Conservation (phyloP, 2,797 vertebrate genomes). For the Natrix natrix region DNA sequence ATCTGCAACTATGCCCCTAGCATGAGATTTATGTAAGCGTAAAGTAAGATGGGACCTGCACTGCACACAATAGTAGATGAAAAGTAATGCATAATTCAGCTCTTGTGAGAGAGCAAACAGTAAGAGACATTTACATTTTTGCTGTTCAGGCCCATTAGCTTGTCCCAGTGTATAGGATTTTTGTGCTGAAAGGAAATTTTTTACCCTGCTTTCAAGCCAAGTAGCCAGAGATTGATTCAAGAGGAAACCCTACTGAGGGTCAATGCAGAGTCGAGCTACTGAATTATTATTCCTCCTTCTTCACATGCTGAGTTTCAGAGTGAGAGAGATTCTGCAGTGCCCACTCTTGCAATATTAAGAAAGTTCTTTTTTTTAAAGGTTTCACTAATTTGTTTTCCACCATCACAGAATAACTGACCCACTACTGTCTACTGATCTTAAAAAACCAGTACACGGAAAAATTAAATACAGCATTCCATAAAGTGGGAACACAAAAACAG, state of each 20-base stretch:
- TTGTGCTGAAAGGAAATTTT: slow-evolving; percentile 26
- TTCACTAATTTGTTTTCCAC: neutral
- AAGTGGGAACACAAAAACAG: neutral
- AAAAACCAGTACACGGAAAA: neutral
- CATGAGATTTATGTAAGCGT: slow-evolving; percentile 16
- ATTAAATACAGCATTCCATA: neutral
- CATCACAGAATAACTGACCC: neutral
- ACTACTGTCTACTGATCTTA: neutral
- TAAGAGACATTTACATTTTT: slow-evolving; percentile 39
- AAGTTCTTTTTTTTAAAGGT: neutral
- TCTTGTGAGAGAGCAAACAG: slow-evolving; percentile 35
- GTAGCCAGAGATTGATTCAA: slow-evolving; percentile 31
- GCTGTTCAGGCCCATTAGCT: slow-evolving; percentile 33
- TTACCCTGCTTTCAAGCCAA: slow-evolving; percentile 26
- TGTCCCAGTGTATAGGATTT: slow-evolving; percentile 22
- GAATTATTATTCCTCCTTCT: slow-evolving; percentile 23
- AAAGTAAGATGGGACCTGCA: slow-evolving; percentile 29
- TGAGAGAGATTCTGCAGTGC: neutral
- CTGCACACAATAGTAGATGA: slow-evolving; percentile 32
- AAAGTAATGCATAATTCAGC: slow-evolving; percentile 41
- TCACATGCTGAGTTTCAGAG: neutral
- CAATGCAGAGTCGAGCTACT: slow-evolving; percentile 23
- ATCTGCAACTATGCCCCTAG: neutral
- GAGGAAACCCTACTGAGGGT: slow-evolving; percentile 25
- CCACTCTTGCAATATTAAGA: neutral